Percentiles rank a stretch among this genome's conserved stretches.
These are phyloP conservation scores for Scolanthus callimorphus DNA, from an alignment of 92 coral and sea anemone species.

Conservation along the genomic window DNA sequence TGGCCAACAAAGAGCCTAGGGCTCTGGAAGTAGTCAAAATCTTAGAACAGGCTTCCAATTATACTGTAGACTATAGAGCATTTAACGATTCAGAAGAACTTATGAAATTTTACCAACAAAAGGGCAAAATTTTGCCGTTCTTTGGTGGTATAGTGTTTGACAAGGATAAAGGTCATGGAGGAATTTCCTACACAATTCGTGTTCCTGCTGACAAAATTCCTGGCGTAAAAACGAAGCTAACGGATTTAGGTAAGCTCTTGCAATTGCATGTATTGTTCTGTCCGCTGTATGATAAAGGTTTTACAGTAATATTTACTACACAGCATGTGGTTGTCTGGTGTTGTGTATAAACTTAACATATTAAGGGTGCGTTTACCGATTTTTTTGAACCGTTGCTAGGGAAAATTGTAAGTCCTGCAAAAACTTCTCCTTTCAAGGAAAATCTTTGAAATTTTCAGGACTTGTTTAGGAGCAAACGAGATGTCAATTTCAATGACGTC, in stretches of 20 bases:
- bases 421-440: too few relatives aligned
- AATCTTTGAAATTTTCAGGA: too few relatives aligned
- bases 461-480: too few relatives aligned
- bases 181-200: slow-evolving; percentile 57
- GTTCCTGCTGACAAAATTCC: slow-evolving; percentile 36
- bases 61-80: slow-evolving; percentile 20
- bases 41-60: slow-evolving; percentile 23
- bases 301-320: too few relatives aligned
- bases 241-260: slow-evolving; percentile 36
- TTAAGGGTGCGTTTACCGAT: too few relatives aligned
- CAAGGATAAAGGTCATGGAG: slow-evolving; percentile 34
- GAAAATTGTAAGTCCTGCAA: background rate
- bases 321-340: too few relatives aligned
- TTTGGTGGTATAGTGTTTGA: slow-evolving; percentile 54
- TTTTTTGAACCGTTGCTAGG: too few relatives aligned
- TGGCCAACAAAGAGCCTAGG: slow-evolving; percentile 29
- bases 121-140: slow-evolving; percentile 27
- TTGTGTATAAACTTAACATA: too few relatives aligned
- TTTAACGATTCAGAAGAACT: slow-evolving; percentile 57
- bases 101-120: slow-evolving; percentile 37
- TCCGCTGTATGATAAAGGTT: too few relatives aligned
- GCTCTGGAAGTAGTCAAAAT: slow-evolving; percentile 35
- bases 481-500: too few relatives aligned
- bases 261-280: too few relatives aligned
- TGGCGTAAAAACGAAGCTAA: slow-evolving; percentile 24